Evolutionary conservation across 92 coral and sea anemone species (phyloP), one percentile per base, ranked within the genome.

Genomic region (Porites rus): DNA sequence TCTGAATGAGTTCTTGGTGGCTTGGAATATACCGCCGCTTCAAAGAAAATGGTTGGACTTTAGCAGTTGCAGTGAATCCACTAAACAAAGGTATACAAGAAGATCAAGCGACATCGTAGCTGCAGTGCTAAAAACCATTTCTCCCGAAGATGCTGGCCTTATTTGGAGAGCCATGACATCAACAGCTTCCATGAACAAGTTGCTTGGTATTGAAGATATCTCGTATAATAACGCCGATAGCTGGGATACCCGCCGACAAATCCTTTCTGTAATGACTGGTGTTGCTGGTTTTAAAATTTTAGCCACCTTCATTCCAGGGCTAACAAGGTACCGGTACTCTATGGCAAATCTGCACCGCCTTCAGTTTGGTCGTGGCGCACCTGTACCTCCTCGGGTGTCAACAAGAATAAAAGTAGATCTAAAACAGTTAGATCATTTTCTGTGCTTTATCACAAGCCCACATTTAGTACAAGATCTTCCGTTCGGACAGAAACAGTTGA

Each of bases 401-500:
- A 51, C 81, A 43, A 24, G 81, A 24, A 83, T 83, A 24, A 56
- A 65, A 69, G 72, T 86, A 51, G 83, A 81, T 16, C 71, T 81
- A 2, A 65, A 53, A 1, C 90, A 86, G 51, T 79, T 79, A 2
- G 86, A 86, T 19, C 90, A 79, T 31, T 86, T 86, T 52, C 76
- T 86, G 24, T 43, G 60, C 13, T 87, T 87, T 62, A 87, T 87
- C 9, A 71, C 86, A 16, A 79, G 90, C 77, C 90, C 86, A 17
- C 84, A 87, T 59, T 58, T 87, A 22, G 66, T 87, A 21, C 90
- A 87, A 50, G 86, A 80, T 65, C 86, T 87, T 46, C 86, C 86
- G 16, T 87, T 87, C 18, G 90, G 86, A 8, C 85, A 87, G 43
- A 71, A 50, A 61, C 77, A 80, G 14, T 22, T 78, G 3, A 72